Evolutionary conservation across 2,888 invertebrate species (phyloP).

Genomic region (Cephus sareptanus): DNA sequence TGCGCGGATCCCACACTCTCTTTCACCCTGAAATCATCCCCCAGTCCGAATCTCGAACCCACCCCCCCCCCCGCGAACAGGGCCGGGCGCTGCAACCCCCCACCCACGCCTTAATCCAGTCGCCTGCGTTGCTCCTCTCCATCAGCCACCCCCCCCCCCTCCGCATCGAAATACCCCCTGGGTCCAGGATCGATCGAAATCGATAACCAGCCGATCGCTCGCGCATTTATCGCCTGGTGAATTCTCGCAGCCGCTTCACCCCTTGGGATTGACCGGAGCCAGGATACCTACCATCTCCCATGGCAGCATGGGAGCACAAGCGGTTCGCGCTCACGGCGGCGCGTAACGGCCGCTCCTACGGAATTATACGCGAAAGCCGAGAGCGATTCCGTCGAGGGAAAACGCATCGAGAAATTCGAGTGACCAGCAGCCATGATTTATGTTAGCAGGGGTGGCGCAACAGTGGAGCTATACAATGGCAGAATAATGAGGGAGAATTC

Average conservation of each 20-base stretch:
- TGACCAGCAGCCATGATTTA: slow-evolving; percentile 49
- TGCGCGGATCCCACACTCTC: slow-evolving; percentile 20
- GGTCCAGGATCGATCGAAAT: not conserved
- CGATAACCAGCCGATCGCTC: not conserved
- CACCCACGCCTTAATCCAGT: slow-evolving; percentile 32
- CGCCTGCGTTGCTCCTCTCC: slow-evolving; percentile 20
- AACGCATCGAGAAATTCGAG: slow-evolving; percentile 6
- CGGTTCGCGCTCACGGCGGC: not conserved
- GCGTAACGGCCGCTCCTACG: not conserved
- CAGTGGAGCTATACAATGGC: slow-evolving; percentile 55
- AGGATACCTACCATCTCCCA: not conserved
- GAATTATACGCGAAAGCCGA: not conserved
- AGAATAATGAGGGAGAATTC: slow-evolving; percentile 62
- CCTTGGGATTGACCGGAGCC: not conserved
- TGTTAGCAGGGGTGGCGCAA: slow-evolving; percentile 44
- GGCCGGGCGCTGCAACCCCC: not conserved
- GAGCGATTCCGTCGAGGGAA: slow-evolving; percentile 14
- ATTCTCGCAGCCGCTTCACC: not conserved
- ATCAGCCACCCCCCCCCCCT: not conserved
- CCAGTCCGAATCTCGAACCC: slow-evolving; percentile 1
- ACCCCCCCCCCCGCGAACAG: not conserved
- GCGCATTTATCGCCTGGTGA: not conserved
- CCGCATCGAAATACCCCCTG: not conserved
- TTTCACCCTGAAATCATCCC: slow-evolving; percentile 13
- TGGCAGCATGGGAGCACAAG: not conserved